Evolutionary conservation across 2,888 invertebrate genomes (phyloP), one percentile per base, ranked within the genome.

Genomic region (Drosophila limbata): DNA sequence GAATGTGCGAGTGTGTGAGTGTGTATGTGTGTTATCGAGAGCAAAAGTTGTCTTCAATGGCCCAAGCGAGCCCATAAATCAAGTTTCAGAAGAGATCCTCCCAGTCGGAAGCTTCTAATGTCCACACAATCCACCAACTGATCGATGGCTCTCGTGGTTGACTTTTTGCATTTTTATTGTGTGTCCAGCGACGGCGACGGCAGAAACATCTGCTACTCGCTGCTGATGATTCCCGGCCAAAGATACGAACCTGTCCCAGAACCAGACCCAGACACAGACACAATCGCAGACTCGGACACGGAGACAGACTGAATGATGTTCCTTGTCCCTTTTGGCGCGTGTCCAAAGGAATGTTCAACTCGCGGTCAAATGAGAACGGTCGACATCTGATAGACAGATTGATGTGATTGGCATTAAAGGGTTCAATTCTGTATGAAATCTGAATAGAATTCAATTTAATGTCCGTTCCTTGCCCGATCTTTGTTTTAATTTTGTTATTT

Each of bases 21-120:
- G 45, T 3, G 45, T n/a, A 44, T 62, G 51, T 44, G n/a, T 19
- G 5, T 42, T 71, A 77, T 61, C 69, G 68, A 73, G 53, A 68
- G 57, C 79, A 63, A 63, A 53, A 79, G 82, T 63, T 37, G 17
- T 42, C 53, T 31, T 33, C 59, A 42, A 52, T 45, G 56, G 35
- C 8, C 8, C 45, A 44, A 28, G 11, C 9, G 15, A 13, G 17
- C 57, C 53, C 52, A 77, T 84, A 85, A 88, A 83, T 85, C 84
- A 84, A 88, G 84, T 69, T 63, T 60, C 44, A 15, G 11, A 55
- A 15, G n/a, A 55, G 69, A 73, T 69, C 66, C 72, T 39, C 50
- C 33, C 62, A 48, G 62, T 56, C 61, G 39, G 45, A 52, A 45
- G 51, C 65, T 75, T 72, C 80, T 76, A 68, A 70, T 65, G 79